Conservation (phyloP, 2,113 vertebrate species). For the Clinocottus analis region DNA sequence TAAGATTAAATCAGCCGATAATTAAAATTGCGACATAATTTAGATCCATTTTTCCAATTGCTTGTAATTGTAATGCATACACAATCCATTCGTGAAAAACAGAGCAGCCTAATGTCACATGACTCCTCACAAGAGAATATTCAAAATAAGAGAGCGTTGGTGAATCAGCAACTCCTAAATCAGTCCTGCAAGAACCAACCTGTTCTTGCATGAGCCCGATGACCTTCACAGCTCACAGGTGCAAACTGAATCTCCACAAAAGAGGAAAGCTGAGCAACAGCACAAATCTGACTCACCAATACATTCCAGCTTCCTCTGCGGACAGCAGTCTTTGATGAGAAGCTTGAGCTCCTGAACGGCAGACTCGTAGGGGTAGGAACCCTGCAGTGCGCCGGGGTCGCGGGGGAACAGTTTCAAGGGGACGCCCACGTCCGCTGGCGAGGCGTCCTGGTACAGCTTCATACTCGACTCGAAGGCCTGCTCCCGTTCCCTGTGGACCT, state of each 20-base stretch:
- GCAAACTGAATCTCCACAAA: too few species aligned
- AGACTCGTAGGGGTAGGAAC: constrained; percentile 84
- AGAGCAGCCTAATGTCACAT: neutral
- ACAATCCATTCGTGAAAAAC: neutral
- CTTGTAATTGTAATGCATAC: neutral
- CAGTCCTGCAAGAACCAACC: neutral
- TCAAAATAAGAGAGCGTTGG: too few species aligned
- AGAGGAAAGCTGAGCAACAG: neutral
- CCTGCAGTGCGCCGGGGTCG: constrained; percentile 26
- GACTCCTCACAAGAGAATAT: neutral
- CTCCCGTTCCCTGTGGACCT: constrained; percentile 84
- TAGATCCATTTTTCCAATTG: neutral
- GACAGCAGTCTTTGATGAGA: constrained; percentile 86
- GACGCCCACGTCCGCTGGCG: constrained; percentile 87
- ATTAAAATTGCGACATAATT: too few species aligned
- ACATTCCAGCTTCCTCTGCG: constrained; percentile 94
- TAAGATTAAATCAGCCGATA: neutral
- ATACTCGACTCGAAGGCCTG: constrained; percentile 84
- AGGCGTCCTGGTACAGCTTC: constrained; percentile 77
- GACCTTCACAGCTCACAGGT: neutral
- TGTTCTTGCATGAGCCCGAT: neutral
- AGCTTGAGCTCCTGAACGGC: constrained; percentile 89
- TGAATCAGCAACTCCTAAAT: too few species aligned
- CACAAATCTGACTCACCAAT: constrained; percentile 83
- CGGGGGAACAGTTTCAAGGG: constrained; percentile 85